Evolutionary conservation across 37 sponge, comb jelly and placozoan species (phyloP).

Genomic region (Mnemiopsis leidyi): DNA sequence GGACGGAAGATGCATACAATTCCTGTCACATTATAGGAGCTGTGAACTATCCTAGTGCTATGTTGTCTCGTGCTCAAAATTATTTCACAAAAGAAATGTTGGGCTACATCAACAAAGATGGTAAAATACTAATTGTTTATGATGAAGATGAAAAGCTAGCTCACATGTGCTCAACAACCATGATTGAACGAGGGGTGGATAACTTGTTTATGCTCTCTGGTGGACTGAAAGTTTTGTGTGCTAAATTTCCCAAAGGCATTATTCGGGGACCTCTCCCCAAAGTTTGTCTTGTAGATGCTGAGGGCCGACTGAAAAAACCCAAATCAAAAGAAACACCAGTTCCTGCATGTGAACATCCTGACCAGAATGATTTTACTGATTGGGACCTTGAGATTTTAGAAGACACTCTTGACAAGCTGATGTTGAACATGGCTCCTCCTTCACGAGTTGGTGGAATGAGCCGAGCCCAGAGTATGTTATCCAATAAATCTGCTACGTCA

Average conservation of each 20-base stretch:
- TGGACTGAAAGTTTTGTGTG: constrained; percentile 87
- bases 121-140: constrained; percentile 91
- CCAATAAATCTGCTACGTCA: background rate
- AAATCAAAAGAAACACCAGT: background rate
- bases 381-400: background rate
- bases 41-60: constrained; percentile 79
- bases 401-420: constrained; percentile 33
- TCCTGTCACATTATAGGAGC: constrained; percentile 92
- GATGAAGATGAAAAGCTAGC: constrained; percentile 98
- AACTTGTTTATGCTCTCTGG: constrained; percentile 98
- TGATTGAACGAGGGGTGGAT: constrained; percentile 92
- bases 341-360: constrained; percentile 11
- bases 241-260: constrained; percentile 83
- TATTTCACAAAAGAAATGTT: constrained; percentile 93
- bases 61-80: constrained; percentile 90
- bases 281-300: constrained; percentile 18
- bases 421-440: constrained; percentile 44
- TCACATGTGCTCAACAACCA: constrained; percentile 81
- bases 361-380: constrained; percentile 18
- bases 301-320: background rate
- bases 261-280: constrained; percentile 77
- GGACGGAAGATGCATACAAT: constrained; percentile 81
- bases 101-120: constrained; percentile 94
- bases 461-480: constrained; percentile 51
- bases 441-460: constrained; percentile 53